These are phyloP conservation scores for Ciconia stormi DNA, from an alignment of 2,113 vertebrate species.

Conservation along the genomic window DNA sequence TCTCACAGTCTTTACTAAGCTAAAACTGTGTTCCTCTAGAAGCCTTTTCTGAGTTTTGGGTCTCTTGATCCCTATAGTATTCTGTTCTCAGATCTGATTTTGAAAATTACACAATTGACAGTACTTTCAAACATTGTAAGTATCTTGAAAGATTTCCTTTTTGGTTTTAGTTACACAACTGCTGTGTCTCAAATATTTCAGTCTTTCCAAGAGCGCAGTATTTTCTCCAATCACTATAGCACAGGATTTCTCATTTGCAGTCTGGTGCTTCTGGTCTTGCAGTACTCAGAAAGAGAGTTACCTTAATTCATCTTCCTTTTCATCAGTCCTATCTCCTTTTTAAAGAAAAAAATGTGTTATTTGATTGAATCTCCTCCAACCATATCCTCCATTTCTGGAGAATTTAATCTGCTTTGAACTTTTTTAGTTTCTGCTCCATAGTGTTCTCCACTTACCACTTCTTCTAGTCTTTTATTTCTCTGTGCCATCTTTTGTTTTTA, in stretches of 20 bases:
- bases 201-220: background rate
- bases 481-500: background rate
- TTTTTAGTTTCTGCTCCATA: background rate
- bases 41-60: background rate
- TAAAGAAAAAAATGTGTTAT: background rate
- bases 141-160: background rate
- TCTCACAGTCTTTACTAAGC: background rate
- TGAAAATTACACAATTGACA: background rate
- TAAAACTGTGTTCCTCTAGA: background rate
- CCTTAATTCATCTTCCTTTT: constrained; percentile 29
- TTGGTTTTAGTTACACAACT: background rate
- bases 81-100: background rate
- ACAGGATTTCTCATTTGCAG: constrained; percentile 30
- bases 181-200: background rate
- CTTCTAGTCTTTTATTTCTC: background rate
- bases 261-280: constrained; percentile 17
- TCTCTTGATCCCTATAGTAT: background rate
- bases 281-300: background rate
- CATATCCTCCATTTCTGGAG: background rate
- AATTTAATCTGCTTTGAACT: background rate
- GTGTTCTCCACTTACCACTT: background rate
- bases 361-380: background rate
- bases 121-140: background rate
- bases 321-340: background rate
- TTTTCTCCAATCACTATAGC: background rate